Evolutionary conservation across 2,888 invertebrate genomes (phyloP).

Genomic region (Agonopterix heracliana): DNA sequence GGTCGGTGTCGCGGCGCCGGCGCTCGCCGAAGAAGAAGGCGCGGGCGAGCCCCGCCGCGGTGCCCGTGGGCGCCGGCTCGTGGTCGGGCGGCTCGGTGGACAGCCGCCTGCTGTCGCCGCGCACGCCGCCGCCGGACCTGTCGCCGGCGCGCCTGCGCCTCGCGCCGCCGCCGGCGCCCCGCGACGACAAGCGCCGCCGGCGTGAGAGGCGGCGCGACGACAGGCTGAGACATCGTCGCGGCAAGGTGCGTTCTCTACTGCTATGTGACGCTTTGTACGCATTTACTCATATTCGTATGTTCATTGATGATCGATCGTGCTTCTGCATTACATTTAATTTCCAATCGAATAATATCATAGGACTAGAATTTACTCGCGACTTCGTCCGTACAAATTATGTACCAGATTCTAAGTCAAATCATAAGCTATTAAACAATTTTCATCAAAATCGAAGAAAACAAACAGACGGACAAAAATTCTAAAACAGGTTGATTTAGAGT

Average conservation of each 20-base stretch:
- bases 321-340: too few species aligned
- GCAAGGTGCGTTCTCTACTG: not conserved
- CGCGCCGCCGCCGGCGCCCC: constrained; percentile 61
- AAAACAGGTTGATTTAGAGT: too few species aligned
- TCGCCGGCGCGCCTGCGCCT: constrained; percentile 55
- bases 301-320: too few species aligned
- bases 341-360: too few species aligned
- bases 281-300: too few species aligned
- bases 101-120: constrained; percentile 77
- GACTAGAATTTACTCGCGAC: too few species aligned
- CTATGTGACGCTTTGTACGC: too few species aligned
- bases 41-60: constrained; percentile 16
- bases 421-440: too few species aligned
- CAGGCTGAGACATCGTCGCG: not conserved
- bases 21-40: constrained; percentile 27
- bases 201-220: constrained; percentile 20
- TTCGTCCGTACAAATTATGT: too few species aligned
- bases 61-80: constrained; percentile 6
- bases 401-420: too few species aligned
- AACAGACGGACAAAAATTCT: too few species aligned
- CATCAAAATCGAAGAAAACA: too few species aligned
- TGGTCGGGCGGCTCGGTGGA: constrained; percentile 45
- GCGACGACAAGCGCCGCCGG: constrained; percentile 22
- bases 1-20: constrained; percentile 22
- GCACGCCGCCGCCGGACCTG: constrained; percentile 76